Base-by-base conservation (phyloP, 2,797 vertebrate genomes). In the Centroberyx gerrardi region DNA sequence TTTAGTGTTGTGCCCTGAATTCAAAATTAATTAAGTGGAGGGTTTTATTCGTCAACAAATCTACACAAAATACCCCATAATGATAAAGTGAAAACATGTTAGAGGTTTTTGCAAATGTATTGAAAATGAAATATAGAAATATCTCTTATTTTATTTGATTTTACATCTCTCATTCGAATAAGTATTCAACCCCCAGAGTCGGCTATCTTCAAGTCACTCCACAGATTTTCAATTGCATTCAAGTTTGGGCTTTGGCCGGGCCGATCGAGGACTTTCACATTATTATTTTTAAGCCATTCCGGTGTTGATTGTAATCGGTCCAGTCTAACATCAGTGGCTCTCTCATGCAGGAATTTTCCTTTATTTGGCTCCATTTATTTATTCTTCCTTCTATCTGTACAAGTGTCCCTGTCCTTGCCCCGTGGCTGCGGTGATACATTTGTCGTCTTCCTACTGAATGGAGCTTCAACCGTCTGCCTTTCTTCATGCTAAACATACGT, bases 131-230 rank as follows among this genome's bases (percentile, higher is more conserved):
- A 38, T 44, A 40, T 61, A 62, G 46, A 74, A 27, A 36, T 59
- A 7, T 78, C 28, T 56, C 31, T 33, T 42, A 15, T 71, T 78
- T 56, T 53, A 58, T 68, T 75, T 22, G 22, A 79, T 88, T 69
- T 71, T 44, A 3, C 28, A 77, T 81, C 73, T 83, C 64, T 84
- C 58, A 86, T 87, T 88, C 83, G 53, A 86, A 83, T 78, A 82
- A 70, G 63, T 70, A 67, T 73, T 74, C 64, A 72, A 31, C 33
- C 52, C 52, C 0, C 31, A 4, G 31, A 33, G 33, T 33, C 22
- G 1, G 83, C 58, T 59, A 51, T 75, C 74, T 78, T 48, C 64
- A 73, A 68, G 61, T 83, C 68, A 12, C 71, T 78, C 80, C 60
- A 0, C 53, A 53, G 69, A 62, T 82, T 72, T 83, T 71, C 53